Base-by-base conservation (phyloP, 2,888 invertebrate species). In the Apoda limacodes region DNA sequence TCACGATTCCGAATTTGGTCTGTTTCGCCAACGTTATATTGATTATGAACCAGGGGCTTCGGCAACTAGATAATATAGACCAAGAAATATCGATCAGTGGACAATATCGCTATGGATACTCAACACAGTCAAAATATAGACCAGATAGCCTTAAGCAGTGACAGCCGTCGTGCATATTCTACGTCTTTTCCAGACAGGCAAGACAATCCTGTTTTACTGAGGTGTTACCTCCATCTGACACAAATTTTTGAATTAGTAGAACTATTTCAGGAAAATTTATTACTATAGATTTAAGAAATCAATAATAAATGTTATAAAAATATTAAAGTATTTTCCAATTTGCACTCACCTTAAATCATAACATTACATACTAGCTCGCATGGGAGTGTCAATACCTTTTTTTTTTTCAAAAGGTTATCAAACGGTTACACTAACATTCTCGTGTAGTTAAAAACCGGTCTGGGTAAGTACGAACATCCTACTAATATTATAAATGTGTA, bases 231-330 rank as follows among this genome's bases (percentile, higher is more conserved):
- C 44, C 42, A 45, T 43, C 45, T 48, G 42, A 48, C 42, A 48
- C 43, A 44, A 44, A 46, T 42, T 46, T 47, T 45, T 45, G 44
- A 47, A 42, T 43, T 44, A 43, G 37, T 48, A 47, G 40, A 49
- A 42, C 29, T 48, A 43, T 49, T 46, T 49, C 35, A 37, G 28
- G 34, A 34, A 28, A 34, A 33, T 32, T 37, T 25, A 39, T 45
- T 43, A 41, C 38, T 31, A 41, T 39, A 43, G 25, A 42, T 39
- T 36, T 37, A 40, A 43, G 35, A 42, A 43, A 43, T 39, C 40
- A 41, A 35, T 39, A 37, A 41, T 42, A 44, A 40, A 45, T 40
- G 32, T 40, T 40, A 40, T 6, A 7, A 13, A 35, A 43, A 34
- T 35, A 40, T 39, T 40, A 40, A 45, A 41, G 35, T 36, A 43